These are phyloP conservation scores for Antheraea pernyi DNA, from an alignment of 1,140 invertebrate species.

Conservation along the genomic window DNA sequence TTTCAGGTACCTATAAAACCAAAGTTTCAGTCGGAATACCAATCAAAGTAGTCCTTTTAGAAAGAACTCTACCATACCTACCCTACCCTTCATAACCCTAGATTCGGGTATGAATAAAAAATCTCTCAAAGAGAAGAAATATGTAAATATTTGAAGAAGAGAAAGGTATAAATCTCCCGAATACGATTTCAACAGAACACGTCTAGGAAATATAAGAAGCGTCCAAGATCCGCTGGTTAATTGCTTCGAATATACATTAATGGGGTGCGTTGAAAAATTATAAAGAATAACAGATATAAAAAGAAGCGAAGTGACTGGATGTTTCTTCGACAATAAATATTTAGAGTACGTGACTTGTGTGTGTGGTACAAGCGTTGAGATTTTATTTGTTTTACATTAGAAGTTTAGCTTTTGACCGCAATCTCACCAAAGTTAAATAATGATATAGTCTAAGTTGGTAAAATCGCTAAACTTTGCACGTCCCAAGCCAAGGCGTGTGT, in stretches of 20 bases:
- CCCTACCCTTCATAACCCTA: too few relatives aligned
- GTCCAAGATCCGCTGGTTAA: conserved; percentile 5
- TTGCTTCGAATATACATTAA: background rate
- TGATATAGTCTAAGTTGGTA: too few relatives aligned
- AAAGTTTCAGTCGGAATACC: too few relatives aligned
- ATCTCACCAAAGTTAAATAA: too few relatives aligned
- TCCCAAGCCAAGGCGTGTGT: too few relatives aligned
- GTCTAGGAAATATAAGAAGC: background rate
- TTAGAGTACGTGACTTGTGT: conserved; percentile 6
- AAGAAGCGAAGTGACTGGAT: conserved; percentile 6
- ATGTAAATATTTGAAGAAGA: conserved; percentile 6
- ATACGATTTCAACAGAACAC: background rate
- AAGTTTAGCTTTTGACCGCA: too few relatives aligned
- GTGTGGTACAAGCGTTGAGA: background rate
- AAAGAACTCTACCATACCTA: too few relatives aligned
- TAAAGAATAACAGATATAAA: conserved; percentile 10
- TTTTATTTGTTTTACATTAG: background rate
- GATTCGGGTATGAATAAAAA: background rate
- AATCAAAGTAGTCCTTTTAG: too few relatives aligned
- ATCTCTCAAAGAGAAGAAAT: background rate
- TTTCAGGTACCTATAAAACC: too few relatives aligned
- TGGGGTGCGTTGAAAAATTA: background rate
- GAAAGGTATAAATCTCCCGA: conserved; percentile 2
- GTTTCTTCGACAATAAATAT: conserved; percentile 14
- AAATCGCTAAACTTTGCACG: too few relatives aligned